Conservation (phyloP, 2,888 invertebrate species). For the Saturnia japonica region DNA sequence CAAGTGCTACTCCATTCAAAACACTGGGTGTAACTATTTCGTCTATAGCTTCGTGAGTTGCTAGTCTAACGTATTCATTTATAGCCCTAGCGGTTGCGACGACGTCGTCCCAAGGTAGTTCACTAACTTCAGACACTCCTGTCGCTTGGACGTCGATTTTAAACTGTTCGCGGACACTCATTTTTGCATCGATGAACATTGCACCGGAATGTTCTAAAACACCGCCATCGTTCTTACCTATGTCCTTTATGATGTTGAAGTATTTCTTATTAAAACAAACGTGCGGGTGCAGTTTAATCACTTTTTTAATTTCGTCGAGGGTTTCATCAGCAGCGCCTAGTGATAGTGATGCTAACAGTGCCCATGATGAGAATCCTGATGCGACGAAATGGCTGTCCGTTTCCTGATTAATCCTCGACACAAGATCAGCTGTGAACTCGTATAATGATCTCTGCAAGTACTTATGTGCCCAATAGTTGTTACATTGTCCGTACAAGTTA, state of each 20-base stretch:
- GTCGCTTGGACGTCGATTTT: constrained; percentile 35
- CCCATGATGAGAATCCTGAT: constrained; percentile 65
- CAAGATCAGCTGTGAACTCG: constrained; percentile 51
- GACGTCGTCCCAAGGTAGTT: constrained; percentile 47
- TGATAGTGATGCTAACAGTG: constrained; percentile 54
- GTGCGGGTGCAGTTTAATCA: constrained; percentile 50
- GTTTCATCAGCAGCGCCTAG: constrained; percentile 59
- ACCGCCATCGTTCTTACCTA: constrained; percentile 39
- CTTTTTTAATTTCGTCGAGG: constrained; percentile 48
- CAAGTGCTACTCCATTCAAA: constrained; percentile 44
- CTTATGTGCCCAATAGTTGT: constrained; percentile 35
- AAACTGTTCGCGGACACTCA: constrained; percentile 46
- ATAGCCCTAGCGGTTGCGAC: constrained; percentile 47
- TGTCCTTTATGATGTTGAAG: constrained; percentile 47
- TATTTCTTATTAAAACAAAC: constrained; percentile 62
- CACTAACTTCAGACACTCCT: constrained; percentile 47
- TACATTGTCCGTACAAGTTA: constrained; percentile 39
- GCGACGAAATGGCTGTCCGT: constrained; percentile 65
- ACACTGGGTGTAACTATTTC: constrained; percentile 59
- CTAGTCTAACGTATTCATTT: constrained; percentile 54
- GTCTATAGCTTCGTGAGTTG: constrained; percentile 59
- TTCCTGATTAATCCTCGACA: constrained; percentile 49
- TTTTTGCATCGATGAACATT: constrained; percentile 51
- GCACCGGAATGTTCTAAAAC: constrained; percentile 55
- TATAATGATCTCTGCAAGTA: constrained; percentile 49